phyloP scores from a whole-genome alignment of 2,113 vertebrate species.

The Agelaius tricolor region DNA sequence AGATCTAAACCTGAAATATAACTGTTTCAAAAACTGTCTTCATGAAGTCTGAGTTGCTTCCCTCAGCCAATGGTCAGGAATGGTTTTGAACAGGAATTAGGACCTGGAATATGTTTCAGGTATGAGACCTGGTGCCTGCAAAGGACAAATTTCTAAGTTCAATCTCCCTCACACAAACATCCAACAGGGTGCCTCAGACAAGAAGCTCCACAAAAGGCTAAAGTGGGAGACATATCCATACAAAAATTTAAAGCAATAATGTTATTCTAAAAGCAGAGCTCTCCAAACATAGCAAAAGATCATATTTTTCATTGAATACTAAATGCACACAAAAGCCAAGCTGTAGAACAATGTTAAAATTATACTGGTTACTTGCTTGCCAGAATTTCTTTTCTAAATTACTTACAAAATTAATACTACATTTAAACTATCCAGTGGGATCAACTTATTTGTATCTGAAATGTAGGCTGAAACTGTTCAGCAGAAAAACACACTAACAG shows the following conservation, averaged over 20 bases:
- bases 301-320: conserved; percentile 12
- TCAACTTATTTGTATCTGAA: not conserved
- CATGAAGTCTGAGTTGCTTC: not conserved
- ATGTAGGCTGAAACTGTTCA: not conserved
- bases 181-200: not conserved
- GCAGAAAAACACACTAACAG: not conserved
- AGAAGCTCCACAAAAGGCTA: not conserved
- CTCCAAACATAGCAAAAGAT: conserved; percentile 46
- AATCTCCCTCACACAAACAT: not conserved
- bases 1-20: not conserved
- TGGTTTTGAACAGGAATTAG: not conserved
- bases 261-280: conserved; percentile 38
- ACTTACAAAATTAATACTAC: conserved; percentile 5
- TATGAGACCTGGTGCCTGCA: not conserved
- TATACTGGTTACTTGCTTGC: conserved; percentile 1
- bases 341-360: conserved; percentile 15
- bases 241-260: conserved; percentile 28
- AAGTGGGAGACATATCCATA: not conserved
- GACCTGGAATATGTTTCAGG: too few relatives aligned
- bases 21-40: not conserved
- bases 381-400: not conserved
- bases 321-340: not conserved
- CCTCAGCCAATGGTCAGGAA: not conserved
- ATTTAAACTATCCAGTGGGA: not conserved
- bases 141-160: too few relatives aligned